phyloP scores from a whole-genome alignment of 2,797 vertebrate species.

The Choloepus didactylus region DNA sequence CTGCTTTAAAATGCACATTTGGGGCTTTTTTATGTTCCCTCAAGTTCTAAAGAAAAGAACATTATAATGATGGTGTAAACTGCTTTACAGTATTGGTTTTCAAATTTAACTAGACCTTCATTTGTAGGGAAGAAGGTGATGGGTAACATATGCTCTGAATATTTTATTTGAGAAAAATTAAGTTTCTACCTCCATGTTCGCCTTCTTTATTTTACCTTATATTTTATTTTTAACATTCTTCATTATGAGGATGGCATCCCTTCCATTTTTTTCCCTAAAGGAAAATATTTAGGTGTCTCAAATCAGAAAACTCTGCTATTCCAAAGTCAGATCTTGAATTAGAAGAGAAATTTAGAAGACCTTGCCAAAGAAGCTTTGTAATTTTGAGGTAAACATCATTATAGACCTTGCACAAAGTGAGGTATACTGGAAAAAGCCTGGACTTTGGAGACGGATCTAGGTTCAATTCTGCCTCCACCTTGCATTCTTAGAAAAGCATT shows the following conservation, averaged over 20 bases:
- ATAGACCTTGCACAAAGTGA: not conserved
- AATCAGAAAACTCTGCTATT: slow-evolving; percentile 43
- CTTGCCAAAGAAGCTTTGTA: not conserved
- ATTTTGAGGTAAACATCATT: not conserved
- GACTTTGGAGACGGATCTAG: not conserved
- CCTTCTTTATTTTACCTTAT: not conserved
- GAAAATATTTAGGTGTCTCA: slow-evolving; percentile 36
- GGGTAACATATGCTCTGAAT: slow-evolving; percentile 7
- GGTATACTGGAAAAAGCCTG: not conserved
- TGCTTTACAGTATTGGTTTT: slow-evolving; percentile 50
- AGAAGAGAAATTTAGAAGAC: slow-evolving; percentile 50
- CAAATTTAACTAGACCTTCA: slow-evolving; percentile 56
- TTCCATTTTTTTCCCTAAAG: slow-evolving; percentile 46
- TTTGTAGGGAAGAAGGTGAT: slow-evolving; percentile 16
- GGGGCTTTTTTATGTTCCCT: slow-evolving; percentile 60
- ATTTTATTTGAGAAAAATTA: slow-evolving; percentile 52
- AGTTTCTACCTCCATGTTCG: not conserved
- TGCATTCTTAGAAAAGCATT: slow-evolving; percentile 52
- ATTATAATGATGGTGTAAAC: slow-evolving; percentile 60
- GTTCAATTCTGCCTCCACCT: slow-evolving; percentile 30
- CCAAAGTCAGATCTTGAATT: slow-evolving; percentile 35
- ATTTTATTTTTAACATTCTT: slow-evolving; percentile 53
- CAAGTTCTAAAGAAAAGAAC: slow-evolving; percentile 63
- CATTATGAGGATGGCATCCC: not conserved
- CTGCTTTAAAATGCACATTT: slow-evolving; percentile 72